Percentiles rank a stretch among this genome's conserved stretches.
These are phyloP conservation scores for Ferrisia virgata DNA, from an alignment of 2,888 invertebrate species.

Conservation along the genomic window DNA sequence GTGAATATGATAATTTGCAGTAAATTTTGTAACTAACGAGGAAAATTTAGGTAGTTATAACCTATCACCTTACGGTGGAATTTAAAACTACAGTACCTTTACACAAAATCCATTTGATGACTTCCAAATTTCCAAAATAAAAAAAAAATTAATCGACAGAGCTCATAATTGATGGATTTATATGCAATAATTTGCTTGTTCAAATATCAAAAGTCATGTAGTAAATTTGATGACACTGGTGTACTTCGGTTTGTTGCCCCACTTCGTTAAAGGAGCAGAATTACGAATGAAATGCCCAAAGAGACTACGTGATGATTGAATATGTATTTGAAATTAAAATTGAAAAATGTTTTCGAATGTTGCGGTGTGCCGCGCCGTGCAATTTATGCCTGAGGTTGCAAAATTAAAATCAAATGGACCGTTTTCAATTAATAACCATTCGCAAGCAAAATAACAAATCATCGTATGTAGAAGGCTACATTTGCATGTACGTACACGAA, in stretches of 20 bases:
- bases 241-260: neutral
- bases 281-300: neutral
- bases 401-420: slow-evolving; percentile 43
- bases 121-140: too few species aligned
- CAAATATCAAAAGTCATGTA: too few species aligned
- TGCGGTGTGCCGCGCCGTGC: neutral
- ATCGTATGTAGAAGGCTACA: slow-evolving; percentile 9
- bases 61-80: too few species aligned
- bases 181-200: too few species aligned
- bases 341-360: neutral
- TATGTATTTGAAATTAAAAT: neutral
- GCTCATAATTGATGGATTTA: too few species aligned
- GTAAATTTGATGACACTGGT: neutral
- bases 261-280: neutral
- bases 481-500: slow-evolving; percentile 24
- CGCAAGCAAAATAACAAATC: slow-evolving; percentile 31
- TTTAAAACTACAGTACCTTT: too few species aligned
- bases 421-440: slow-evolving; percentile 36
- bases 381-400: slow-evolving; percentile 19
- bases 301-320: neutral
- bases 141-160: too few species aligned
- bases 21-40: too few species aligned
- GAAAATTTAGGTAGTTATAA: too few species aligned
- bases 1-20: too few species aligned
- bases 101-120: too few species aligned